phyloP scores from a whole-genome alignment of 2,888 invertebrate species.

The Adineta ricciae region DNA sequence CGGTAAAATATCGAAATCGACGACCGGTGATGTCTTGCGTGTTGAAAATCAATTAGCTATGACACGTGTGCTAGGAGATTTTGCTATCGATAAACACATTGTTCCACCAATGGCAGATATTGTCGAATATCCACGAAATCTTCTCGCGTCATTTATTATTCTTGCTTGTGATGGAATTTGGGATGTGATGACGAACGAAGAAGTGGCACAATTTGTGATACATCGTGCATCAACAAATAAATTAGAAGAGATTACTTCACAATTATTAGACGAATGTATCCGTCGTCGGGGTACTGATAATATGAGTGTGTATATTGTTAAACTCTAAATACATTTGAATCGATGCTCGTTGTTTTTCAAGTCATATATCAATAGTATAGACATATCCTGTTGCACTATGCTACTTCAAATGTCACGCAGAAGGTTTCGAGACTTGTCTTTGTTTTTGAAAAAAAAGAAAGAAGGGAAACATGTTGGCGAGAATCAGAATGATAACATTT shows the following conservation, averaged over 20 bases:
- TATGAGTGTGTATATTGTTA: slow-evolving; percentile 93
- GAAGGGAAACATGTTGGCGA: too few relatives aligned
- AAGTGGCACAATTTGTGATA: slow-evolving; percentile 82
- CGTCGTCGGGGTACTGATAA: slow-evolving; percentile 97
- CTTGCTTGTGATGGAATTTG: slow-evolving; percentile 96
- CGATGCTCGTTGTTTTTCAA: too few relatives aligned
- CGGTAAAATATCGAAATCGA: slow-evolving; percentile 65
- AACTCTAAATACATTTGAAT: neutral
- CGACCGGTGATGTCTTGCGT: slow-evolving; percentile 66
- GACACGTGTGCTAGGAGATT: slow-evolving; percentile 84
- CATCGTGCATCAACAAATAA: slow-evolving; percentile 75
- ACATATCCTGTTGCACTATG: too few relatives aligned
- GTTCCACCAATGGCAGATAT: slow-evolving; percentile 97
- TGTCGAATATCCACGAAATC: slow-evolving; percentile 66
- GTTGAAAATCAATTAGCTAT: slow-evolving; percentile 95
- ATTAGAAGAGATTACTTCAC: slow-evolving; percentile 77
- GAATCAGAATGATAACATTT: too few relatives aligned
- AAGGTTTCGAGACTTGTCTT: too few relatives aligned
- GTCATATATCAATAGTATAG: too few relatives aligned
- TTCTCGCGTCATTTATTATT: slow-evolving; percentile 82
- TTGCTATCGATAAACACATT: slow-evolving; percentile 63
- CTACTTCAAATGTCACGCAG: too few relatives aligned
- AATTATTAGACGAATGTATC: slow-evolving; percentile 93
- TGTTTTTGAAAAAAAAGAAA: too few relatives aligned
- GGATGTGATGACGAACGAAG: slow-evolving; percentile 95